Evolutionary conservation across 1,140 invertebrate genomes (phyloP), one percentile per base, ranked within the genome.

Genomic region (Drosophila lacteicornis): DNA sequence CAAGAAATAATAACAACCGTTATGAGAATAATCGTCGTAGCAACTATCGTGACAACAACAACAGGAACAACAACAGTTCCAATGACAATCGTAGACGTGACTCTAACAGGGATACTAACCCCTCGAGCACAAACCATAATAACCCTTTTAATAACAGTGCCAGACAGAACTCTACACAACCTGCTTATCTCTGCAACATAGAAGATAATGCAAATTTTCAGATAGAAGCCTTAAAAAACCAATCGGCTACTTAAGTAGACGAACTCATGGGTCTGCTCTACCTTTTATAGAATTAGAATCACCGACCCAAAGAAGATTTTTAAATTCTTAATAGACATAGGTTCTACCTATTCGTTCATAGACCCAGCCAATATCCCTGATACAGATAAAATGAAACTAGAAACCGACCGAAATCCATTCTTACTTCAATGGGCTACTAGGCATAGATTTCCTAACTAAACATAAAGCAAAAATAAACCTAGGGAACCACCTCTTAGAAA

Each of bases 241-340:
- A 43, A 38, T 27, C 30, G 63, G 63, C 13, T 67, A 38, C 63
- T n/a, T 67, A 50, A 40, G 22, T 30, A 51, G 43, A 27, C 25
- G 49, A 49, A 15, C 9, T 2, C 36, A 63, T 33, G 58, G 58
- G 9, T 13, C 25, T 11, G 13, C 58, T 13, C 58, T 38, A 12
- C 45, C 58, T 13, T 49, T 19, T 60, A 13, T 60, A 43, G 42
- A 43, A 40, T 33, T 33, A 33, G 9, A 11, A 11, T 33, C 33
- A 11, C 33, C 9, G 7, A 33, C 33, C 33, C 38, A 15, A 40
- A 13, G 4, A 40, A 40, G 17, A 46, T 47, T 47, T 30, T 36
- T 17, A 51, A 57, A 51, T 51, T 50, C 17, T 30, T 60, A 4
- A 47, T 68, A 15, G 66, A 68, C 8, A 68, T 46, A 27, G 65